Conservation (phyloP, 2,797 vertebrate species). For the Uromys caudimaculatus region DNA sequence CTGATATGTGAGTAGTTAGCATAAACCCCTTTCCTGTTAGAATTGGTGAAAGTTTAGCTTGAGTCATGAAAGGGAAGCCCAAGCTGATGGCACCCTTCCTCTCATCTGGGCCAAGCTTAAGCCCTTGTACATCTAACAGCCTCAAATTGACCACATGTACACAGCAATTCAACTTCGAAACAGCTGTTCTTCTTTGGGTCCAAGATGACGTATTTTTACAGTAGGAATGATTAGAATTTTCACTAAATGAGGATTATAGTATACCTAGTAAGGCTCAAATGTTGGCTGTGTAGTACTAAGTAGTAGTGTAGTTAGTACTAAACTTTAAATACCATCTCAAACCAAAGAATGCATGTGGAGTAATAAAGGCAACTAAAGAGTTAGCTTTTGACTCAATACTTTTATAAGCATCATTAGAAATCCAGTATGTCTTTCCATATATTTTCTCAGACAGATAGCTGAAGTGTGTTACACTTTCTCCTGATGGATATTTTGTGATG, state of each 20-base stretch:
- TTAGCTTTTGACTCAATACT: not conserved
- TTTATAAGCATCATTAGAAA: not conserved
- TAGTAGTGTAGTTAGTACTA: not conserved
- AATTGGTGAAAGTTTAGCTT: not conserved
- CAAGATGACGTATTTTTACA: not conserved
- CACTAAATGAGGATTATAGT: not conserved
- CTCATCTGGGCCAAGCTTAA: not conserved
- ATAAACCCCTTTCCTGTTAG: not conserved
- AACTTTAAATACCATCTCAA: not conserved
- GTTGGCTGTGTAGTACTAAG: not conserved
- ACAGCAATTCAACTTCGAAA: not conserved
- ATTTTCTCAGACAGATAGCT: not conserved
- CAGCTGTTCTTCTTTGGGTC: not conserved
- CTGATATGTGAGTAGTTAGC: not conserved
- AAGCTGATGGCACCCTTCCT: not conserved
- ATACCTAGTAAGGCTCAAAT: not conserved
- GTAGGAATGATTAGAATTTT: not conserved
- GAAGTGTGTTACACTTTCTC: not conserved
- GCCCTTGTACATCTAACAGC: not conserved
- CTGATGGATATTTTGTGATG: not conserved
- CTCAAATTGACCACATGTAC: not conserved
- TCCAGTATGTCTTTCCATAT: not conserved
- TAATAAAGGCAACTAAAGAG: not conserved
- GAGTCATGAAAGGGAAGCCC: not conserved
- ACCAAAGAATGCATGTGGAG: not conserved